A percentile compares a stretch with the other conserved stretches of the same genome.
Evolutionary conservation across 2,888 invertebrate species (phyloP).

Genomic region (Blastobasis lacticolella): DNA sequence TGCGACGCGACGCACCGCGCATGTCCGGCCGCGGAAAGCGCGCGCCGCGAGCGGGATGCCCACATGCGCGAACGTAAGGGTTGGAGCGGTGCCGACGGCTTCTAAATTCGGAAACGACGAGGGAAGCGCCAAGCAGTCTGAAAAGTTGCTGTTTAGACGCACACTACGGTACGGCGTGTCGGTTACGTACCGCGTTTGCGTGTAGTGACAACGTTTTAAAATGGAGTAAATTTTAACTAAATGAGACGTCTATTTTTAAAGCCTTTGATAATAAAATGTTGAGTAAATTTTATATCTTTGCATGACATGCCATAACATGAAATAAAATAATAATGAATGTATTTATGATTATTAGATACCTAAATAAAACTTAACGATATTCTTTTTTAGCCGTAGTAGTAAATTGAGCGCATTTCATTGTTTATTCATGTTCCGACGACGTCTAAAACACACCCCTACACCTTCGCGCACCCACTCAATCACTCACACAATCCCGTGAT

Average conservation of each 20-base stretch:
- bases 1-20: conserved; percentile 59
- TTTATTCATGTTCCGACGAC: too few relatives aligned
- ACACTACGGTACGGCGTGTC: conserved; percentile 15
- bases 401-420: too few relatives aligned
- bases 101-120: conserved; percentile 52
- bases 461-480: background rate
- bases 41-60: conserved; percentile 38
- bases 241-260: too few relatives aligned
- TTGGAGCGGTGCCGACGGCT: conserved; percentile 17
- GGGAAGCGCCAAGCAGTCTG: conserved; percentile 71
- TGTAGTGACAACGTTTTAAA: background rate
- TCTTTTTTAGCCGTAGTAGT: too few relatives aligned
- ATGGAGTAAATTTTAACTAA: background rate
- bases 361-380: too few relatives aligned
- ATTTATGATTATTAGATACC: too few relatives aligned
- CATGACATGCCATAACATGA: too few relatives aligned
- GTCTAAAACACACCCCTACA: background rate
- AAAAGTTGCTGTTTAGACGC: conserved; percentile 37
- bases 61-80: conserved; percentile 37
- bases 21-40: conserved; percentile 57
- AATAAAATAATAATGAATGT: too few relatives aligned
- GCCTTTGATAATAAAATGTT: too few relatives aligned
- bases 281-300: too few relatives aligned
- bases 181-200: background rate
- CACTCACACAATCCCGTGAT: conserved; percentile 24